phyloP scores from a whole-genome alignment of 53 echinoderm and acorn worm species.

The Antedon mediterranea region DNA sequence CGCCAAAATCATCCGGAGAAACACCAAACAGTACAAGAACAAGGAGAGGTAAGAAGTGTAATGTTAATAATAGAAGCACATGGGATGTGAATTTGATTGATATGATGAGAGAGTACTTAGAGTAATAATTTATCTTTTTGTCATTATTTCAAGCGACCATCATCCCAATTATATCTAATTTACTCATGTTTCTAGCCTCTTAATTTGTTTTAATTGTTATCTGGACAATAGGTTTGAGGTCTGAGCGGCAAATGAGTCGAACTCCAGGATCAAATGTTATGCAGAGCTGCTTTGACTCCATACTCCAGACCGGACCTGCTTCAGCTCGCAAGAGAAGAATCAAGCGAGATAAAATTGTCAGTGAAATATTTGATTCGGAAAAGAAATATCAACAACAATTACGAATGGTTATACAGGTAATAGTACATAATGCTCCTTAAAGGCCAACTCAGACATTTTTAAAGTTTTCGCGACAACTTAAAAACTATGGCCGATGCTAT shows the following conservation, averaged over 20 bases:
- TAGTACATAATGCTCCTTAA: not conserved
- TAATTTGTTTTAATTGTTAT: too few relatives aligned
- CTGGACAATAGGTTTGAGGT: not conserved
- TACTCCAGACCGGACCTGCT: not conserved
- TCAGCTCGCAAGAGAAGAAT: slow-evolving; percentile 29
- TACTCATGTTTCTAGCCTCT: too few relatives aligned
- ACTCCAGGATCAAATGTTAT: not conserved
- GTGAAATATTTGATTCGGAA: slow-evolving; percentile 75
- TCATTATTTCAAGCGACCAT: too few relatives aligned
- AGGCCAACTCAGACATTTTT: too few relatives aligned
- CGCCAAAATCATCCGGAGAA: not conserved
- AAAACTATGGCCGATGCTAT: too few relatives aligned
- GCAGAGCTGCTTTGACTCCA: not conserved
- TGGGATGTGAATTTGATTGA: too few relatives aligned
- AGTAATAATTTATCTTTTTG: too few relatives aligned
- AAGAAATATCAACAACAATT: slow-evolving; percentile 67
- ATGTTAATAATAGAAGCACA: too few relatives aligned
- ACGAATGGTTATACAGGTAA: slow-evolving; percentile 47
- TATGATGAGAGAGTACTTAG: too few relatives aligned
- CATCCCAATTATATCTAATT: too few relatives aligned
- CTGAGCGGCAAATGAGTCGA: not conserved
- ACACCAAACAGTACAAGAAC: not conserved
- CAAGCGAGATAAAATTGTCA: slow-evolving; percentile 61
- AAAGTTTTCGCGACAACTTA: too few relatives aligned
- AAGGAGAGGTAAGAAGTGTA: not conserved